Evolutionary conservation across 2,888 invertebrate genomes (phyloP).

Genomic region (Xylota sylvarum): DNA sequence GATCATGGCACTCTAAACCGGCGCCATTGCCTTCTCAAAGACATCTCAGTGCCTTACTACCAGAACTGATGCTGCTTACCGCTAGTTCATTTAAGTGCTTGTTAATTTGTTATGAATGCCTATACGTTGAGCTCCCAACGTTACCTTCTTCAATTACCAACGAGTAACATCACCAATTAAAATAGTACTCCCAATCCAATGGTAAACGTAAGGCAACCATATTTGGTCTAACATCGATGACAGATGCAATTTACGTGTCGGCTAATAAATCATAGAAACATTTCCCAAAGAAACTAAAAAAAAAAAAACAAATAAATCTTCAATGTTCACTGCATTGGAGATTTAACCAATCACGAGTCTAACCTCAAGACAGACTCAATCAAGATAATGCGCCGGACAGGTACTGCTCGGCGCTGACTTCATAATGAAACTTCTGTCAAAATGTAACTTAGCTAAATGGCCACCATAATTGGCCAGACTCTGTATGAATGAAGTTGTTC

Average conservation of each 20-base stretch:
- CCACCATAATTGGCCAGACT: conserved; percentile 58
- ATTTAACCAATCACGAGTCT: conserved; percentile 44
- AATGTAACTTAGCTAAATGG: conserved; percentile 61
- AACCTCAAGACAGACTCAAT: conserved; percentile 55
- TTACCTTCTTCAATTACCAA: conserved; percentile 19
- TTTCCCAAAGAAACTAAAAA: neutral
- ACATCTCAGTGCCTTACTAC: no score
- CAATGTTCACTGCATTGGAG: conserved; percentile 37
- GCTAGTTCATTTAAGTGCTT: no score
- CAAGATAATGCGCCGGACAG: conserved; percentile 44
- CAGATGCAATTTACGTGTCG: conserved; percentile 41
- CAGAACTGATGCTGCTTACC: no score
- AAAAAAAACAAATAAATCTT: conserved; percentile 50
- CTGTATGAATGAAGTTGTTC: conserved; percentile 70
- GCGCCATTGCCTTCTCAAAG: no score
- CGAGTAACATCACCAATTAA: conserved; percentile 30
- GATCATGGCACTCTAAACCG: no score
- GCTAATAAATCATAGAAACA: conserved; percentile 13
- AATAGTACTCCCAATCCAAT: neutral
- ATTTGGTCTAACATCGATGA: conserved; percentile 42
- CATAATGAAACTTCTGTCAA: conserved; percentile 50
- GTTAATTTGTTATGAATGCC: no score
- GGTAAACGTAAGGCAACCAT: conserved; percentile 33
- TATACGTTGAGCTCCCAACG: no score
- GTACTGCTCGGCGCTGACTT: conserved; percentile 37